Base-by-base conservation (phyloP, 2,888 invertebrate genomes). In the Drosophila dives region DNA sequence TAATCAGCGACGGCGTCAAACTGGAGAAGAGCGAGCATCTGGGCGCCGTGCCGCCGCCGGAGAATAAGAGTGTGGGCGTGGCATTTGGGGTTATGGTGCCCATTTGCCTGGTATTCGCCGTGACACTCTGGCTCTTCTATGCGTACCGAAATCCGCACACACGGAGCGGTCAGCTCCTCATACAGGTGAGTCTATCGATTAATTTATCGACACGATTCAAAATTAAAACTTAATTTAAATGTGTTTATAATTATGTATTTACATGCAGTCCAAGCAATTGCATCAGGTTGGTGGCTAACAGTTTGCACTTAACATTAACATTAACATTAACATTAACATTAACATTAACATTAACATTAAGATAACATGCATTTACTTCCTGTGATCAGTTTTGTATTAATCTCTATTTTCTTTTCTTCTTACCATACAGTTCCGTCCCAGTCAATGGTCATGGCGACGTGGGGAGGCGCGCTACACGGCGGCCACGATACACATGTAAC, bases 141-240 rank as follows among this genome's bases (percentile, higher is more conserved):
- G 99, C 99, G 6, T 99, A 99, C 94, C 96, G 97, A 91, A 98
- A 99, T 94, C 99, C 99, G 2, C 98, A 98, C 91, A 97, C 98
- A 8, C 95, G 97, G 59, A 98, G 98, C 83, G 99, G 99, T 74
- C 98, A 99, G 93, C 95, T 99, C 91, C 95, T 99, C 62, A 99
- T 99, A 91, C 97, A 97, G 96, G 99, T 99, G 93, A 94, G 94
- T 92, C 26, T 8, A 6, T 38, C 20, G n/a, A n/a, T 15, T 32
- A 11, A 38, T 38, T 17, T 12, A 54, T 49, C 4, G 1, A 20
- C 5, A 26, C 36, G 36, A 26, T 6, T 36, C 11, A 0, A 12
- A 26, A 20, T 36, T 10, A 40, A 40, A 40, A 6, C 33, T 20
- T 33, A 33, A 49, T n/a, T 26, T 5, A 33, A 4, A 12, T 34